A percentile compares a stretch with the other conserved stretches of the same genome.
Evolutionary conservation across 2,797 vertebrate species (phyloP).

Genomic region (Meriones psammophilus): DNA sequence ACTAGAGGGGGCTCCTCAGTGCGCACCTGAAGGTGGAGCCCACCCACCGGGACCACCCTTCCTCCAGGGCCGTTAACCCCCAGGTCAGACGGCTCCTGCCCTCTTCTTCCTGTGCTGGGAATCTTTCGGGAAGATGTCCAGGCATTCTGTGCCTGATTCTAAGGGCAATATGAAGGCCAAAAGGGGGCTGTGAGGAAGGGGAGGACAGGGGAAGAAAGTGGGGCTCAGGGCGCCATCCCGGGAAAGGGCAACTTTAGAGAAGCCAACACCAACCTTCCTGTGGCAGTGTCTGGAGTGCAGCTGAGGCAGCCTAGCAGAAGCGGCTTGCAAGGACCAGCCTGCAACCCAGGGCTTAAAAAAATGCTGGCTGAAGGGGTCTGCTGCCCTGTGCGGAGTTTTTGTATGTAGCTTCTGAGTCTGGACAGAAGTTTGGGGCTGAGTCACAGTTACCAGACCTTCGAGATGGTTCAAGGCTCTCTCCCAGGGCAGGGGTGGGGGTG

Average conservation of each 20-base stretch:
- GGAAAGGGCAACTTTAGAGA: neutral
- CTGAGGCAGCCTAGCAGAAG: neutral
- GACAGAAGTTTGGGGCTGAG: neutral
- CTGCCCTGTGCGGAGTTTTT: neutral
- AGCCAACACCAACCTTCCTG: neutral
- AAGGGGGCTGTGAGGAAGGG: neutral
- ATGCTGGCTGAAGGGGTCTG: neutral
- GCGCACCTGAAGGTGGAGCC: neutral
- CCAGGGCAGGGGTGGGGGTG: neutral
- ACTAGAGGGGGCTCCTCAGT: neutral
- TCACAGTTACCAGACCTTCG: neutral
- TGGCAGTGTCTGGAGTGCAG: neutral
- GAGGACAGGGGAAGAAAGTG: neutral
- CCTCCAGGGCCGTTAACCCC: neutral
- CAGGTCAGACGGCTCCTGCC: neutral
- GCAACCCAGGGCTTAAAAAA: neutral
- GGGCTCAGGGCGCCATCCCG: neutral
- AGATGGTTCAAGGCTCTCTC: constrained; percentile 40
- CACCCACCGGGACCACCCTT: neutral
- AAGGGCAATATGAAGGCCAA: constrained; percentile 4
- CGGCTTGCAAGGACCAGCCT: neutral
- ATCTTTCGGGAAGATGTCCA: constrained; percentile 3
- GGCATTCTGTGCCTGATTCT: neutral
- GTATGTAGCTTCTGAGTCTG: neutral
- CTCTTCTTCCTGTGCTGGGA: neutral